A percentile compares a stretch with the other conserved stretches of the same genome.
These are phyloP conservation scores for Drosophila orosa DNA, from an alignment of 1,140 invertebrate genomes.

Conservation along the genomic window DNA sequence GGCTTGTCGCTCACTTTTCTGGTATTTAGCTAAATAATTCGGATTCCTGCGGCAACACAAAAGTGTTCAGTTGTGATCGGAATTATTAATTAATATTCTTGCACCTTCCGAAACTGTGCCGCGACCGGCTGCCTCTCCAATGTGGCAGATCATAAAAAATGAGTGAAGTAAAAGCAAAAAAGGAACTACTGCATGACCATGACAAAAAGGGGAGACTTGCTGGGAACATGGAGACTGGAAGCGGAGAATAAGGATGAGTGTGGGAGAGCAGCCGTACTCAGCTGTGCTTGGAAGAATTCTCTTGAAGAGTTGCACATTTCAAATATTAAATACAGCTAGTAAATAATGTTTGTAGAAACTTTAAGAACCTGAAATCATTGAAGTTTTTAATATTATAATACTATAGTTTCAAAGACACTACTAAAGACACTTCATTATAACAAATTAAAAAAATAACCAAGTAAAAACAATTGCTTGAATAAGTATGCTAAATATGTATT, in stretches of 20 bases:
- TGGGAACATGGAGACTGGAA: background rate
- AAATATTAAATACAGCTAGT: background rate
- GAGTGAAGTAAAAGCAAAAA: background rate
- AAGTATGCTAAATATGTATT: background rate
- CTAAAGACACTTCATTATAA: too few relatives aligned
- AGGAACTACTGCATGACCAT: conserved; percentile 54
- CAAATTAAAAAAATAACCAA: too few relatives aligned
- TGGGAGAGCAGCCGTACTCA: background rate
- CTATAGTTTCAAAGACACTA: too few relatives aligned
- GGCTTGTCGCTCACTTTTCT: conserved; percentile 64
- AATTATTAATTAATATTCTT: conserved; percentile 84
- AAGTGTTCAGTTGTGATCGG: conserved; percentile 78
- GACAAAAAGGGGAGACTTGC: conserved; percentile 29
- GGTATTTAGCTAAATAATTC: conserved; percentile 77
- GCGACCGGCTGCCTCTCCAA: background rate
- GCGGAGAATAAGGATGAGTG: background rate
- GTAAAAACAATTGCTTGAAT: too few relatives aligned
- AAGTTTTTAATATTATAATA: background rate
- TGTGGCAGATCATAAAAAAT: conserved; percentile 19
- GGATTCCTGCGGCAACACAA: conserved; percentile 73
- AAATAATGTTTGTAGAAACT: too few relatives aligned
- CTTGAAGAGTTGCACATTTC: background rate
- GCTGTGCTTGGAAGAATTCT: background rate
- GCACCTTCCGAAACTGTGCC: conserved; percentile 71
- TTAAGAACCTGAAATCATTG: too few relatives aligned